phyloP scores from a whole-genome alignment of 2,797 vertebrate genomes.

The Macrochelys suwanniensis region DNA sequence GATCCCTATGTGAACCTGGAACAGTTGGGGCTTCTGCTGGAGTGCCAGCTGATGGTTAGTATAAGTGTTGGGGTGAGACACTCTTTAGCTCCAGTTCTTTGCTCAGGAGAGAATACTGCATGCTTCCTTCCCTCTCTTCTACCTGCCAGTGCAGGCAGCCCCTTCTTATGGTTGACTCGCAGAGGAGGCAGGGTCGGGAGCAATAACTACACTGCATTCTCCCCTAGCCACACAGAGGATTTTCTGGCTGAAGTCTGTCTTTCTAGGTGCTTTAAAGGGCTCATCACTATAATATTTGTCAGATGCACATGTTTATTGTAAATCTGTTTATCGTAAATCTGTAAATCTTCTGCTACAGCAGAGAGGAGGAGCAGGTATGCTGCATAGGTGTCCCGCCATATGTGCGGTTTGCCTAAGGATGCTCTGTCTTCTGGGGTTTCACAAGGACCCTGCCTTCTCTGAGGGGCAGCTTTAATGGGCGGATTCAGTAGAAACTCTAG shows the following conservation, averaged over 20 bases:
- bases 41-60: accelerated
- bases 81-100: background rate
- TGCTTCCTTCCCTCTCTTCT: background rate
- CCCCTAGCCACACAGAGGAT: background rate
- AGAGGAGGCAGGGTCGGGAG: background rate
- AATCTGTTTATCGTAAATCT: background rate
- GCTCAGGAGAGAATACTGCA: background rate
- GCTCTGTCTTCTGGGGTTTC: accelerated
- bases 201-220: background rate
- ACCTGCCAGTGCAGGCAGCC: background rate
- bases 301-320: background rate
- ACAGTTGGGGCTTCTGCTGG: background rate
- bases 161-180: background rate
- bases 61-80: background rate
- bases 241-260: background rate
- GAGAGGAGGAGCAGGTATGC: background rate
- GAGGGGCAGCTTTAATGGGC: background rate
- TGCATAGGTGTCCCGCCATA: background rate
- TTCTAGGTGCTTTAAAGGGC: background rate
- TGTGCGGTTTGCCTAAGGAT: background rate
- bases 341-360: background rate
- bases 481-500: background rate
- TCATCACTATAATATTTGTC: background rate
- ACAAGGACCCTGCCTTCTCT: background rate
- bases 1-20: background rate